Percentiles rank a stretch among this genome's conserved stretches.
Evolutionary conservation across 2,113 vertebrate genomes (phyloP).

Genomic region (Junco hyemalis): DNA sequence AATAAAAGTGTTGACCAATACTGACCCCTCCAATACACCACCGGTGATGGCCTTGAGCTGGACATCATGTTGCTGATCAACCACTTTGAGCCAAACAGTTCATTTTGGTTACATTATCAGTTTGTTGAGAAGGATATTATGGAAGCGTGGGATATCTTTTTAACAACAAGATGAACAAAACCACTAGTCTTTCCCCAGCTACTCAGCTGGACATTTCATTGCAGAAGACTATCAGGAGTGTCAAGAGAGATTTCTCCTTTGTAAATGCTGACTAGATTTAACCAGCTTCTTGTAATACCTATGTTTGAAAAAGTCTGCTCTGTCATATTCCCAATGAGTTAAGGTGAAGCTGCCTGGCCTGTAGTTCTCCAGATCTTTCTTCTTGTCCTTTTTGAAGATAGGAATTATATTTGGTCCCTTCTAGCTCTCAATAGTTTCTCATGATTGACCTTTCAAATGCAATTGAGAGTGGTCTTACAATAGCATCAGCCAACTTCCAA

Average conservation of each 20-base stretch:
- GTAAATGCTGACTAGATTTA: background rate
- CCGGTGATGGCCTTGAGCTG: background rate
- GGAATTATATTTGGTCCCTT: background rate
- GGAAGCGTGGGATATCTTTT: background rate
- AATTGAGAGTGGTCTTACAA: background rate
- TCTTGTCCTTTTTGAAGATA: background rate
- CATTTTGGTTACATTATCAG: rapidly evolving
- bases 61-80: background rate
- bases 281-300: background rate
- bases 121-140: background rate
- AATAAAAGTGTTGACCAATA: background rate
- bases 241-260: background rate
- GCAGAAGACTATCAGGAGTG: background rate
- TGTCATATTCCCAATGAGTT: background rate
- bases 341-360: background rate
- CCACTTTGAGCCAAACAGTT: background rate
- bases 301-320: background rate
- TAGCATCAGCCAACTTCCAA: background rate
- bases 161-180: background rate
- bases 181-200: background rate
- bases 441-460: background rate
- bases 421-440: background rate
- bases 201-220: background rate
- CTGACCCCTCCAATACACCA: background rate
- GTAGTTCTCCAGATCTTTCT: background rate